These are phyloP conservation scores for Cyanoderma ruficeps DNA, from an alignment of 2,113 vertebrate genomes.

Conservation along the genomic window DNA sequence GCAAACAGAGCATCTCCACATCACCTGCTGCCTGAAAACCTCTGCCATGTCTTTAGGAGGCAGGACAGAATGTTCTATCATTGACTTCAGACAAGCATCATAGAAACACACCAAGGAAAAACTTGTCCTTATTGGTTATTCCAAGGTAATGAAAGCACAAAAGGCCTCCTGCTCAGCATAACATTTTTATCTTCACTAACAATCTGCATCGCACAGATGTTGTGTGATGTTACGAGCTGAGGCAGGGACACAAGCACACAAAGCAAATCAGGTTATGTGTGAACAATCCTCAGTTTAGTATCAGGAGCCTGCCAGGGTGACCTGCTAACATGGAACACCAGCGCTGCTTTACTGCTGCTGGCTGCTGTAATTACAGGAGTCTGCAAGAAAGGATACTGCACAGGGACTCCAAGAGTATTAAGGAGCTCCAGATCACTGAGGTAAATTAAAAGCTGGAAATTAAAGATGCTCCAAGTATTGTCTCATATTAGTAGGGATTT, in stretches of 20 bases:
- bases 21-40: background rate
- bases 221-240: background rate
- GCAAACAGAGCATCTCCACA: background rate
- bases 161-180: background rate
- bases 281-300: background rate
- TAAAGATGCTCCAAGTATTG: background rate
- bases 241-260: background rate
- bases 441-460: background rate
- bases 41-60: background rate
- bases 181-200: background rate
- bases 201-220: background rate
- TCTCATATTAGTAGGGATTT: background rate
- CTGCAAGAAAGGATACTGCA: background rate
- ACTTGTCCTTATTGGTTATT: background rate
- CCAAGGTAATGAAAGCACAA: background rate
- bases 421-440: background rate
- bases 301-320: background rate
- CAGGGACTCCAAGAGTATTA: background rate
- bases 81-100: background rate
- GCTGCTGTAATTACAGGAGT: background rate
- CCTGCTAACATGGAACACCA: background rate
- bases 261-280: background rate
- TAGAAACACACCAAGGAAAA: background rate
- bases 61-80: background rate
- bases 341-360: background rate